These are phyloP conservation scores for Habropoda laboriosa DNA, from an alignment of 1,140 invertebrate genomes.

Conservation along the genomic window DNA sequence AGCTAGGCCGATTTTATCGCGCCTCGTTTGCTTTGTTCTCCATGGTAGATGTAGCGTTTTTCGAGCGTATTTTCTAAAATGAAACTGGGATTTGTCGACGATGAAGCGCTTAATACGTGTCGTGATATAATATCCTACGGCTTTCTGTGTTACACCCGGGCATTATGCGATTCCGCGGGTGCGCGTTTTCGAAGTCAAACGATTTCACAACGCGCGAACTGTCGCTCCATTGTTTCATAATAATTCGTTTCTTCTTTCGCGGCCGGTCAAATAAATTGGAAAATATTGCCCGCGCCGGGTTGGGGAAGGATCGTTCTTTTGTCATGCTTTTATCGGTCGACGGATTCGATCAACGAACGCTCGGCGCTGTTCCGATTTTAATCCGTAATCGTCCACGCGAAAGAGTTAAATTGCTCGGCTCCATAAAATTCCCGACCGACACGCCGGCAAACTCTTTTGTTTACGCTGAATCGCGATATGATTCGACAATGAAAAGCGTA, in stretches of 20 bases:
- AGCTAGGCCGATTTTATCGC: constrained; percentile 19
- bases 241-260: constrained; percentile 35
- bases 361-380: constrained; percentile 23
- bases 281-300: constrained; percentile 21
- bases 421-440: neutral
- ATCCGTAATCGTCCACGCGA: constrained; percentile 19
- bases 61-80: neutral
- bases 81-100: constrained; percentile 21
- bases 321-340: constrained; percentile 24
- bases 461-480: neutral
- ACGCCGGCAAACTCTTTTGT: neutral
- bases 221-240: constrained; percentile 32
- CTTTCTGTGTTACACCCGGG: neutral
- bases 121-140: constrained; percentile 17
- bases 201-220: neutral
- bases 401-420: constrained; percentile 16
- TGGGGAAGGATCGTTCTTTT: constrained; percentile 18
- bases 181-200: neutral
- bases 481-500: constrained; percentile 7
- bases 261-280: constrained; percentile 29
- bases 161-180: neutral
- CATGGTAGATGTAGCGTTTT: neutral
- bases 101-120: constrained; percentile 25
- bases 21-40: constrained; percentile 22
- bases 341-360: constrained; percentile 14